Percentiles rank a stretch among this genome's conserved stretches.
phyloP scores from a whole-genome alignment of 1,140 invertebrate genomes.

The Atopsyche davidsoni region DNA sequence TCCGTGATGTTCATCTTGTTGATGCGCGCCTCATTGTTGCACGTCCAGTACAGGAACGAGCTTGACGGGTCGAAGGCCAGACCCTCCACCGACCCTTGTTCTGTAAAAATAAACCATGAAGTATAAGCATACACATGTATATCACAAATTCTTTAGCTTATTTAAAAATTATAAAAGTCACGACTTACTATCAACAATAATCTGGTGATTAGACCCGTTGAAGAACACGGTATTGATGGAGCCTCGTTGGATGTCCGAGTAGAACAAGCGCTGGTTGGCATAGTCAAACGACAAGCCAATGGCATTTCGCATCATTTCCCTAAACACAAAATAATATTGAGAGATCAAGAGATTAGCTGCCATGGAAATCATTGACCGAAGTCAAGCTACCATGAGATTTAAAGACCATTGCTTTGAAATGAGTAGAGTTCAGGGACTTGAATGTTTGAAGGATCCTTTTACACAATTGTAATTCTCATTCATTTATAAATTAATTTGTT shows the following conservation, averaged over 20 bases:
- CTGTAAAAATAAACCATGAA: conserved; percentile 32
- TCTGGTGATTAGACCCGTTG: conserved; percentile 66
- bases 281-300: conserved; percentile 81
- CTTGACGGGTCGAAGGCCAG: conserved; percentile 65
- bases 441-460: no score
- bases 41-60: conserved; percentile 77
- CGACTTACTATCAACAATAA: conserved; percentile 61
- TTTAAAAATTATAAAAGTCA: neutral
- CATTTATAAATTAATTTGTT: no score
- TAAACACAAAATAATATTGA: no score
- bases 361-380: no score
- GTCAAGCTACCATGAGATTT: no score
- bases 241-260: conserved; percentile 80
- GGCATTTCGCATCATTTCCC: conserved; percentile 70
- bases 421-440: no score
- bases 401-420: no score
- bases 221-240: conserved; percentile 79
- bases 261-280: conserved; percentile 63
- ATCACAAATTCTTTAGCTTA: conserved; percentile 9
- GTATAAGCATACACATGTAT: conserved; percentile 3
- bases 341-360: no score
- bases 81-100: conserved; percentile 76
- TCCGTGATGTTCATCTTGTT: conserved; percentile 20
- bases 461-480: no score
- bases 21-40: conserved; percentile 72